Percentiles rank a stretch among this genome's conserved stretches.
phyloP scores from a whole-genome alignment of 1,140 invertebrate genomes.

The Brachionus plicatilis region DNA sequence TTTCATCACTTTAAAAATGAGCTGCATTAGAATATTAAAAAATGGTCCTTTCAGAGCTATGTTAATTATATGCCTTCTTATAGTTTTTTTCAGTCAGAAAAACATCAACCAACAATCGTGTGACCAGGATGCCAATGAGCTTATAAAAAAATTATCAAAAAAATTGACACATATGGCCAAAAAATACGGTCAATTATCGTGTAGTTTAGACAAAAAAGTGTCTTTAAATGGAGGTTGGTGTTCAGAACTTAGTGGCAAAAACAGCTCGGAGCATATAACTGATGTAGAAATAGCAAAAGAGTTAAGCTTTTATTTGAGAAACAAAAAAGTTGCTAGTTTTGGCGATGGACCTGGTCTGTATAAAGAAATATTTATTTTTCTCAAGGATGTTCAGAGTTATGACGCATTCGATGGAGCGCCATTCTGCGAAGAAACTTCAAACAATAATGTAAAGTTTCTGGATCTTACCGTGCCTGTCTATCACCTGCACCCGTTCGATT shows the following conservation, averaged over 20 bases:
- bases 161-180: not conserved
- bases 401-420: conserved; percentile 36
- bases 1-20: not conserved
- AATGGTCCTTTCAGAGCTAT: not conserved
- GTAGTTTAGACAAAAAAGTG: not conserved
- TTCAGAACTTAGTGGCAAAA: not conserved
- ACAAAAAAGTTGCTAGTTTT: conserved; percentile 28
- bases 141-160: not conserved
- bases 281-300: not conserved
- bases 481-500: conserved; percentile 13
- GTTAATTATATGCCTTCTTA: not conserved
- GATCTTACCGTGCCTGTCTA: conserved; percentile 15
- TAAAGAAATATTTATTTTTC: not conserved
- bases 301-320: not conserved
- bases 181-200: not conserved
- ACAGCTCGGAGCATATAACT: not conserved
- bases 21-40: not conserved
- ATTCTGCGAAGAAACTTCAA: not conserved
- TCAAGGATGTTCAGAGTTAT: not conserved
- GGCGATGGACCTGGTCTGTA: conserved; percentile 23
- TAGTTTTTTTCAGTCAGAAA: not conserved
- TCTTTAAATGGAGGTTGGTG: conserved; percentile 5
- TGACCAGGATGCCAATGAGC: not conserved
- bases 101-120: not conserved
- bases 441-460: not conserved